These are phyloP conservation scores for Dendropsophus ebraccatus DNA, from an alignment of 2,113 vertebrate genomes.

Conservation along the genomic window DNA sequence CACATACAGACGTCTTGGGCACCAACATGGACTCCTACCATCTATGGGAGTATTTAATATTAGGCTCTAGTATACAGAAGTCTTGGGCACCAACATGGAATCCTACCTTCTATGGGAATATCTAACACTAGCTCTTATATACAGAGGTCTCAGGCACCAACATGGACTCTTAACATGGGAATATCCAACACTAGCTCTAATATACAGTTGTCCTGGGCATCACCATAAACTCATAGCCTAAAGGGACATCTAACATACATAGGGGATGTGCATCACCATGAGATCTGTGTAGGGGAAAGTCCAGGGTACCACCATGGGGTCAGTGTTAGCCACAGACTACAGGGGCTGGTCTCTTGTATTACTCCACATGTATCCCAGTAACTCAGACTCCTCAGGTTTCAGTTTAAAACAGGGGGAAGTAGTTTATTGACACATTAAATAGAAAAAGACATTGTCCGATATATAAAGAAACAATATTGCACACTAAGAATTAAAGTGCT, in stretches of 20 bases:
- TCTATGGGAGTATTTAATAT: too few species aligned
- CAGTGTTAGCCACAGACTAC: too few species aligned
- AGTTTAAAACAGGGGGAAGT: constrained; percentile 1
- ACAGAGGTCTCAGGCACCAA: too few species aligned
- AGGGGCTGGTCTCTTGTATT: too few species aligned
- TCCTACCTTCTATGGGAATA: neutral
- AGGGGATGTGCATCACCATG: too few species aligned
- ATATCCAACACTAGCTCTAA: neutral
- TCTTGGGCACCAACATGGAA: neutral
- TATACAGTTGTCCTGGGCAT: too few species aligned
- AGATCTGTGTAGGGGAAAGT: too few species aligned
- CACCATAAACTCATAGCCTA: neutral
- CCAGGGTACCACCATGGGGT: neutral
- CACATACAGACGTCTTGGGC: too few species aligned
- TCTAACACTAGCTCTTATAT: neutral
- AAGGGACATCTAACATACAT: neutral
- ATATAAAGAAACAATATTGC: constrained; percentile 45
- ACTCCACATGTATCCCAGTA: too few species aligned
- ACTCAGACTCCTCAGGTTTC: neutral
- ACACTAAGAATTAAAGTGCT: constrained; percentile 10
- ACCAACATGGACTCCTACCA: too few species aligned
- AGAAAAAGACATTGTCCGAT: constrained; percentile 12
- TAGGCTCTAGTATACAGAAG: too few species aligned
- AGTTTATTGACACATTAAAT: constrained; percentile 24
- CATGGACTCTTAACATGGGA: neutral